Evolutionary conservation across 2,888 invertebrate species (phyloP).

Genomic region (Odiellus spinosus): DNA sequence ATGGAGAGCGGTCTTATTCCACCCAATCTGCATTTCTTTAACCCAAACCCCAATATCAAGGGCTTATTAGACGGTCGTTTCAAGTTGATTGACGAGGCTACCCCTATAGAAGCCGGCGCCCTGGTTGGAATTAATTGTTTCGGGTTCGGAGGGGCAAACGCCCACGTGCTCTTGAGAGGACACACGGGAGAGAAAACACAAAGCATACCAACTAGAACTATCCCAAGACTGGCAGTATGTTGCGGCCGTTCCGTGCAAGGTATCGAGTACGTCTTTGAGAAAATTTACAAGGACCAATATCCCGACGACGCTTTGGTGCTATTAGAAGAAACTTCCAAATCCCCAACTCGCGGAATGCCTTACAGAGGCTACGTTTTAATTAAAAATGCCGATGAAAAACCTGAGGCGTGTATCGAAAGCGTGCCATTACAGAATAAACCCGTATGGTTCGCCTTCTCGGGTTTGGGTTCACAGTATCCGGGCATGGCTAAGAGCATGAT

Average conservation of each 20-base stretch:
- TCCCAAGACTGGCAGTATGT: conserved; percentile 53
- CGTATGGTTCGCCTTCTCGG: conserved; percentile 37
- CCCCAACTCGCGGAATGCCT: conserved; percentile 54
- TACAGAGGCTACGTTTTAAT: conserved; percentile 61
- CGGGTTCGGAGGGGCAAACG: conserved; percentile 95
- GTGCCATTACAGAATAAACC: conserved; percentile 13
- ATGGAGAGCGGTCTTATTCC: conserved; percentile 85
- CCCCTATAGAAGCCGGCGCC: conserved; percentile 68
- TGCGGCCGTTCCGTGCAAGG: conserved; percentile 75
- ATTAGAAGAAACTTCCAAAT: conserved; percentile 53
- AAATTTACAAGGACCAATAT: conserved; percentile 38
- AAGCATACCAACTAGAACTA: conserved; percentile 26
- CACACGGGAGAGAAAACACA: conserved; percentile 33
- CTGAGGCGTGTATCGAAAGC: too few relatives aligned
- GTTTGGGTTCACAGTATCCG: conserved; percentile 23
- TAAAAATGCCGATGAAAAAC: too few relatives aligned
- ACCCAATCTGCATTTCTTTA: conserved; percentile 70
- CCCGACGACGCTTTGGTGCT: conserved; percentile 52
- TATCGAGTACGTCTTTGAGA: conserved; percentile 33
- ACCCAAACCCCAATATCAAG: conserved; percentile 76
- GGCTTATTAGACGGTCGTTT: conserved; percentile 76
- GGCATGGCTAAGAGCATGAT: conserved; percentile 37
- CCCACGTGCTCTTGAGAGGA: conserved; percentile 70
- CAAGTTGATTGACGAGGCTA: conserved; percentile 69
- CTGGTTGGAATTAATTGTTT: conserved; percentile 87